Evolutionary conservation across 2,797 vertebrate species (phyloP).

Genomic region (Enteromius afrohamiltoni): DNA sequence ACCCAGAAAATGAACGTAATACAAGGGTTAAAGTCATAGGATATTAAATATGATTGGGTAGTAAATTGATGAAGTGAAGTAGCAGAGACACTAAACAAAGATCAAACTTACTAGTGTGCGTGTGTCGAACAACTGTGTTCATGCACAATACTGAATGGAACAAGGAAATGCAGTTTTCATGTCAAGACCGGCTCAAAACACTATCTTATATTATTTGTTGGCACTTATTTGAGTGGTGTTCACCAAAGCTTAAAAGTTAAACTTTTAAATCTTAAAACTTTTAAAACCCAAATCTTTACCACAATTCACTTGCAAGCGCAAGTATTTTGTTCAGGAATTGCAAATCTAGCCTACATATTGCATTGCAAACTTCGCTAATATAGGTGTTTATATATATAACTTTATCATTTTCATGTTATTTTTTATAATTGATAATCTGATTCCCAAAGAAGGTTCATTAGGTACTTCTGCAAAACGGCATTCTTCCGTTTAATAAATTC

Average conservation of each 20-base stretch:
- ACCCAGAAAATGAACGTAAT: too few species aligned
- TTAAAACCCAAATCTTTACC: background rate
- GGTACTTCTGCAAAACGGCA: conserved; percentile 7
- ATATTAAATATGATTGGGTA: background rate
- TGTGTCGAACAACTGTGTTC: background rate
- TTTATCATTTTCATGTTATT: background rate
- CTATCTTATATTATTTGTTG: background rate
- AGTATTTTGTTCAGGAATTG: background rate
- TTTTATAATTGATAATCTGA: background rate
- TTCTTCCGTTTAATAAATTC: background rate
- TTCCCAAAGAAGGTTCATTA: conserved; percentile 3
- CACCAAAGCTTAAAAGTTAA: background rate
- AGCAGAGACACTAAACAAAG: background rate
- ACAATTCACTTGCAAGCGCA: conserved; percentile 23
- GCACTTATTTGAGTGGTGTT: background rate
- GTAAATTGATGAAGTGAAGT: background rate
- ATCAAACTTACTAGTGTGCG: background rate
- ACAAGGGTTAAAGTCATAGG: background rate
- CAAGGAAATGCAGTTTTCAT: too few species aligned
- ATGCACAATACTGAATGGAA: background rate
- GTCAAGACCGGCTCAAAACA: background rate
- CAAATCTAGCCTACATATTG: background rate
- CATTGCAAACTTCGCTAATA: conserved; percentile 32
- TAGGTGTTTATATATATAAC: background rate
- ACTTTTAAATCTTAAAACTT: too few species aligned